phyloP scores from a whole-genome alignment of 2,797 vertebrate genomes.

The Poecilia wingei region DNA sequence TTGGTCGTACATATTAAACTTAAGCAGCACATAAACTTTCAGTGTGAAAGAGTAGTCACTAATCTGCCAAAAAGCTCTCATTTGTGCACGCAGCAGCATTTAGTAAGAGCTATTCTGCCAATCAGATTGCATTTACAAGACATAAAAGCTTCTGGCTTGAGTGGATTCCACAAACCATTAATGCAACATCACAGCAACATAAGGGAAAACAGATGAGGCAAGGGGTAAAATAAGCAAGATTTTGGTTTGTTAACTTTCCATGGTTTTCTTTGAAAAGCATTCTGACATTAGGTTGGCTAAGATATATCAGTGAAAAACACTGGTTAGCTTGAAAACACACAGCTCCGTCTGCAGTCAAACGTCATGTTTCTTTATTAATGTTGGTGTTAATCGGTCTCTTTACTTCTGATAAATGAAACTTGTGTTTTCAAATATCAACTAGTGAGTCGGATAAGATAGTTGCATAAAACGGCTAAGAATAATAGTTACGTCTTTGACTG shows the following conservation, averaged over 20 bases:
- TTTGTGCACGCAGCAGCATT: constrained; percentile 39
- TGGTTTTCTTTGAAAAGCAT: constrained; percentile 39
- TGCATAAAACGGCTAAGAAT: constrained; percentile 7
- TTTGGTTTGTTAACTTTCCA: constrained; percentile 37
- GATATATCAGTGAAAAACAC: constrained; percentile 40
- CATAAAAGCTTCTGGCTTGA: constrained; percentile 65
- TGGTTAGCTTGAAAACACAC: constrained; percentile 28
- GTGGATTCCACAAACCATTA: constrained; percentile 53
- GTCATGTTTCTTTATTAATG: constrained; percentile 45
- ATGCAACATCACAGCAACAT: constrained; percentile 53
- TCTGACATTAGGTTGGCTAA: constrained; percentile 49
- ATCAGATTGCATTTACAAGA: constrained; percentile 59
- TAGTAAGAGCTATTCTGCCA: constrained; percentile 32
- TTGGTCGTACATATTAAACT: constrained; percentile 25
- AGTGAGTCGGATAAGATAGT: constrained; percentile 28
- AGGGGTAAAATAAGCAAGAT: constrained; percentile 33
- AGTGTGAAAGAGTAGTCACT: constrained; percentile 30
- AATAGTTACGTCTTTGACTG: constrained; percentile 10
- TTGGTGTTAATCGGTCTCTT: constrained; percentile 21
- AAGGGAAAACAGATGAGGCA: constrained; percentile 59
- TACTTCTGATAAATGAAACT: constrained; percentile 36
- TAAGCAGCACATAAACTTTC: constrained; percentile 27
- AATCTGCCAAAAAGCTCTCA: constrained; percentile 30
- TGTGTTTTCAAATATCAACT: constrained; percentile 22
- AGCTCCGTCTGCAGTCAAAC: constrained; percentile 32